A percentile compares a stretch with the other conserved stretches of the same genome.
Evolutionary conservation across 2,797 vertebrate species (phyloP).

Genomic region (Lophius americanus): DNA sequence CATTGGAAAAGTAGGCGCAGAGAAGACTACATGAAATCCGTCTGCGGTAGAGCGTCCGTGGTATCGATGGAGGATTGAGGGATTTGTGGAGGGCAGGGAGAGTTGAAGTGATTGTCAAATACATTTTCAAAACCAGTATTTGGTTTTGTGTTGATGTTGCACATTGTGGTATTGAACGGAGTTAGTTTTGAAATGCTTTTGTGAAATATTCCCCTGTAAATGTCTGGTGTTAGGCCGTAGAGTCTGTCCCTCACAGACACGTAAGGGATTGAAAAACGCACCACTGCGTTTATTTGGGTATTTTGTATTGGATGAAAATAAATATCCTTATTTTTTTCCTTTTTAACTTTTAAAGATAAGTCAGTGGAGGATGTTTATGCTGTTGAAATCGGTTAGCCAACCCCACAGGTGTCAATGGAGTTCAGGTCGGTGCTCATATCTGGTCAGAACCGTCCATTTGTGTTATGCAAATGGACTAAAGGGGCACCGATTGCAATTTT

Average conservation of each 20-base stretch:
- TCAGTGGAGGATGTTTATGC: too few species aligned
- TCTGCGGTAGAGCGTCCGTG: constrained; percentile 5
- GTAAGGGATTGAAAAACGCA: too few species aligned
- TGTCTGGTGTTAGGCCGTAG: not conserved
- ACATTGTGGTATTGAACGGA: not conserved
- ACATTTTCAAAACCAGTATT: not conserved
- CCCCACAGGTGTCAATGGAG: too few species aligned
- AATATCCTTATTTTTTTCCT: not conserved
- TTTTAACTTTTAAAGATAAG: not conserved
- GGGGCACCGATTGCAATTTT: too few species aligned
- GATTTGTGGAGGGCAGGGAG: not conserved
- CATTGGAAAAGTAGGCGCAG: constrained; percentile 33
- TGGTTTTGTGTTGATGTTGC: not conserved
- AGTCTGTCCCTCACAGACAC: too few species aligned
- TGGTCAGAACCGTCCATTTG: too few species aligned
- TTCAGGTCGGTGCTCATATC: too few species aligned
- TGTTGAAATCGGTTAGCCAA: too few species aligned
- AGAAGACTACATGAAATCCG: constrained; percentile 31
- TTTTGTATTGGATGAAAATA: not conserved
- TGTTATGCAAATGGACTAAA: too few species aligned
- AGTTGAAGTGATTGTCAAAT: not conserved
- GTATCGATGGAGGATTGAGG: constrained; percentile 5
- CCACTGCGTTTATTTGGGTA: too few species aligned
- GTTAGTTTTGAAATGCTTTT: not conserved
- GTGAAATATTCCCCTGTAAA: not conserved